These are phyloP conservation scores for Calypte anna DNA, from an alignment of 2,113 vertebrate species.

Conservation along the genomic window DNA sequence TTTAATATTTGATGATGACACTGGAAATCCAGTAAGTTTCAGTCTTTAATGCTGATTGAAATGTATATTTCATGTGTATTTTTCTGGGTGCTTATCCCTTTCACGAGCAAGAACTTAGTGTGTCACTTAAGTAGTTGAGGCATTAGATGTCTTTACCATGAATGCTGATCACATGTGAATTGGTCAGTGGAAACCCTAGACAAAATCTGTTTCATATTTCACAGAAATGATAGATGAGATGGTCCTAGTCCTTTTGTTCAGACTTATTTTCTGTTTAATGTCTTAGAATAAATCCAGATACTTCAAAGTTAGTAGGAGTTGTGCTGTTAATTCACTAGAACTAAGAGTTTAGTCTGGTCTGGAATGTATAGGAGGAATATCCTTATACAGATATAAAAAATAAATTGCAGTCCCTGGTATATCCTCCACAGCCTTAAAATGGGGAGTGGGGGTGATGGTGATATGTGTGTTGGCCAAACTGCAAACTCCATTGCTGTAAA, in stretches of 20 bases:
- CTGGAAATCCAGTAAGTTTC: conserved; percentile 87
- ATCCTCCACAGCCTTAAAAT: not conserved
- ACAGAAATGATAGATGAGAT: not conserved
- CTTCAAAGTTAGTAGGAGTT: not conserved
- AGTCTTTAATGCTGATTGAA: not conserved
- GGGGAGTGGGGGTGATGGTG: too few relatives aligned
- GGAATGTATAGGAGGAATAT: not conserved
- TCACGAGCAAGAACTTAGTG: not conserved
- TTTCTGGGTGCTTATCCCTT: not conserved
- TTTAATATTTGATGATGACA: conserved; percentile 87
- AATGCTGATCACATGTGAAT: not conserved
- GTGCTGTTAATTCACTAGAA: not conserved
- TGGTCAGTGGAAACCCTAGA: not conserved
- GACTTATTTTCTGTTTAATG: not conserved
- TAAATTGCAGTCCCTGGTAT: not conserved
- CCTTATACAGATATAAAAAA: not conserved
- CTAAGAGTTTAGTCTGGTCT: not conserved
- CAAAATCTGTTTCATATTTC: not conserved
- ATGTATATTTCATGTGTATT: not conserved
- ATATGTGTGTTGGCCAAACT: not conserved
- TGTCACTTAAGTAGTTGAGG: not conserved
- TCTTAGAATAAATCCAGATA: not conserved
- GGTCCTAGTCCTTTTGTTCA: not conserved
- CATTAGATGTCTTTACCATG: not conserved
- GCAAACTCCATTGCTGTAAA: not conserved